phyloP scores from a whole-genome alignment of 2,797 vertebrate species.

The Poeciliopsis presidionis region DNA sequence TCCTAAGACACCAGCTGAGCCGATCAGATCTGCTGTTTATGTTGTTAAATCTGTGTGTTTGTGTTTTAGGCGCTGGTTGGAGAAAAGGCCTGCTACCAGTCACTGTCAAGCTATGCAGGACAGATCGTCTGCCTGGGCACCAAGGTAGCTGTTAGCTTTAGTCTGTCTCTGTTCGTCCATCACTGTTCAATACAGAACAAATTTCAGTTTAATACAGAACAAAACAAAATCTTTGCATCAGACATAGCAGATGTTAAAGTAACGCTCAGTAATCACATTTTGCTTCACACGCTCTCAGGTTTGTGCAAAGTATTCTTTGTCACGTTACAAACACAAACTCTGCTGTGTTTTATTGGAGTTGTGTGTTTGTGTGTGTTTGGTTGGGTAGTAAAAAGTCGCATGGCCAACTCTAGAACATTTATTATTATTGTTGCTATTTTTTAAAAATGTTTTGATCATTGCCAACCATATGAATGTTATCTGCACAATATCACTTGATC shows the following conservation, averaged over 20 bases:
- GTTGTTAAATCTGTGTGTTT: slow-evolving; percentile 9
- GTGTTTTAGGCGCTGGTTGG: slow-evolving; percentile 90
- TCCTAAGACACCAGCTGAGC: background rate
- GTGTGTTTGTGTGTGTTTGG: background rate
- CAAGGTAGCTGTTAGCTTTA: slow-evolving; percentile 82
- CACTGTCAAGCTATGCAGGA: slow-evolving; percentile 90
- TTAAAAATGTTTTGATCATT: background rate
- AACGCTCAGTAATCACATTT: background rate
- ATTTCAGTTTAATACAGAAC: background rate
- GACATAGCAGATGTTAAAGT: background rate
- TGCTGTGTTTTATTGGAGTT: background rate
- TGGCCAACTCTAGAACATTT: background rate
- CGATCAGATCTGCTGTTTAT: background rate
- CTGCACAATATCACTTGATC: background rate
- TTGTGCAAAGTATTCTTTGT: background rate
- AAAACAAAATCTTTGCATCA: background rate
- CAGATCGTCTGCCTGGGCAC: slow-evolving; percentile 96
- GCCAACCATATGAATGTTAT: background rate
- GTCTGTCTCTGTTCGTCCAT: background rate
- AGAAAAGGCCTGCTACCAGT: slow-evolving; percentile 97
- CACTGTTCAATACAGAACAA: background rate
- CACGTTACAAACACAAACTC: background rate
- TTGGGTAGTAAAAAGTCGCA: background rate
- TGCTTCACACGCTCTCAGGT: background rate
- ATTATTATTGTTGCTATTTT: background rate